Percentiles rank a stretch among this genome's conserved stretches.
phyloP scores from a whole-genome alignment of 2,113 vertebrate genomes.

The Leucosticte australis region DNA sequence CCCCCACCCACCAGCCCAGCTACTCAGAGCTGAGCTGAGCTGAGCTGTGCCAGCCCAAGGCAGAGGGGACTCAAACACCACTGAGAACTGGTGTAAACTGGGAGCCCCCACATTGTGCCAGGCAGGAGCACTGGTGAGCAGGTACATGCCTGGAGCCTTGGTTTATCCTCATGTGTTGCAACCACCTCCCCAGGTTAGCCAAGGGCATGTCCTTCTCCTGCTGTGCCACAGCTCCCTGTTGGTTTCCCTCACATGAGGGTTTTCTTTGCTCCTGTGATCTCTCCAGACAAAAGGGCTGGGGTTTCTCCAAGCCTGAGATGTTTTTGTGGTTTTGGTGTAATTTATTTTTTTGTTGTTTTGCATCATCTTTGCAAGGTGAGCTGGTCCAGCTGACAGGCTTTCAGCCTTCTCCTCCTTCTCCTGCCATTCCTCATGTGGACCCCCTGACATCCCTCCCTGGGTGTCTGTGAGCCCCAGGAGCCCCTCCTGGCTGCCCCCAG shows the following conservation, averaged over 20 bases:
- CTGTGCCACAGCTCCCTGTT: constrained; percentile 46
- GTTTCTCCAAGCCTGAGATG: not conserved
- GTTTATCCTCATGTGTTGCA: not conserved
- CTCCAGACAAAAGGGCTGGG: constrained; percentile 13
- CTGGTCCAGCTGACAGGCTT: not conserved
- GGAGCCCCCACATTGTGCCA: not conserved
- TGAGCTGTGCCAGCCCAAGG: not conserved
- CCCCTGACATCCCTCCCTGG: not conserved
- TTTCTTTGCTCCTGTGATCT: constrained; percentile 29
- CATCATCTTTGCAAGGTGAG: not conserved
- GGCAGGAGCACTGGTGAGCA: not conserved
- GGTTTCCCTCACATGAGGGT: not conserved
- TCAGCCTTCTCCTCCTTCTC: not conserved
- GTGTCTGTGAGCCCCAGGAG: not conserved
- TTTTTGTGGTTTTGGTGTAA: not conserved
- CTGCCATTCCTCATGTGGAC: not conserved
- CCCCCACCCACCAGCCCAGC: not conserved
- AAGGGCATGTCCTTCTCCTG: constrained; percentile 32
- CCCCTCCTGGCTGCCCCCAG: not conserved
- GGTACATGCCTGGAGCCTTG: not conserved
- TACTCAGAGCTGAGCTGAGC: not conserved
- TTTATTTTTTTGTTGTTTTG: not conserved
- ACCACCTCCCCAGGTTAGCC: not conserved
- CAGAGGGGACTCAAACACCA: not conserved
- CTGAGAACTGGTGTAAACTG: not conserved